Evolutionary conservation across 2,888 invertebrate species (phyloP).

Genomic region (Epirrhoe tristata): DNA sequence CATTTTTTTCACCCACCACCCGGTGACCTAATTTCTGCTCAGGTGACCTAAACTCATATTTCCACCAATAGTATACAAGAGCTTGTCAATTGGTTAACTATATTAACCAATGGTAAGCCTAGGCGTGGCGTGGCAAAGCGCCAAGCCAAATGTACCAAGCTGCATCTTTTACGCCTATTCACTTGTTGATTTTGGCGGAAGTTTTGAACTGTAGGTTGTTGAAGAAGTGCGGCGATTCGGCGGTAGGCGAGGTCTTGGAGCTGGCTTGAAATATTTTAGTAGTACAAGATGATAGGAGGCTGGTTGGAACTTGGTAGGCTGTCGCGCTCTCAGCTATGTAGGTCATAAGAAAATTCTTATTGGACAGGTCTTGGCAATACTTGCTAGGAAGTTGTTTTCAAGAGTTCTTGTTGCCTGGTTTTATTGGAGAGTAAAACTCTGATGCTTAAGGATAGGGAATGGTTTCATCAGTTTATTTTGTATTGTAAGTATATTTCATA

Average conservation of each 20-base stretch:
- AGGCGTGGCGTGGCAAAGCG: conserved; percentile 84
- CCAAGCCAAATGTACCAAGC: conserved; percentile 66
- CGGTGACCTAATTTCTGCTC: conserved; percentile 69
- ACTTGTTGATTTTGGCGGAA: conserved; percentile 72
- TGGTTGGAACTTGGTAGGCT: conserved; percentile 18
- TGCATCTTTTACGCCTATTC: conserved; percentile 70
- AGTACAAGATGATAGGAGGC: conserved; percentile 18
- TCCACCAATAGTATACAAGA: conserved; percentile 76
- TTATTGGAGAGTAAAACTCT: conserved; percentile 8
- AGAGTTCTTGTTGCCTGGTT: not conserved
- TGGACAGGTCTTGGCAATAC: conserved; percentile 21
- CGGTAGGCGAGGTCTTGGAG: conserved; percentile 26
- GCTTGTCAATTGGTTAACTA: conserved; percentile 83
- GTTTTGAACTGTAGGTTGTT: conserved; percentile 46
- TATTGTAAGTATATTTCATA: too few relatives aligned
- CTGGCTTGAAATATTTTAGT: conserved; percentile 7
- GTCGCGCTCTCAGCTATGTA: conserved; percentile 20
- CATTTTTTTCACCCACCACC: conserved; percentile 54
- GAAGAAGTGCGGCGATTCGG: conserved; percentile 22
- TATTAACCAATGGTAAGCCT: conserved; percentile 83
- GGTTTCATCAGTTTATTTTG: too few relatives aligned
- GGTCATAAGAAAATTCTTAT: conserved; percentile 27
- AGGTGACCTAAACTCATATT: conserved; percentile 70
- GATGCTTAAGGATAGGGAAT: too few relatives aligned
- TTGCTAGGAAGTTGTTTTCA: conserved; percentile 18